These are phyloP conservation scores for Entomobrya proxima DNA, from an alignment of 2,888 invertebrate genomes.

Conservation along the genomic window DNA sequence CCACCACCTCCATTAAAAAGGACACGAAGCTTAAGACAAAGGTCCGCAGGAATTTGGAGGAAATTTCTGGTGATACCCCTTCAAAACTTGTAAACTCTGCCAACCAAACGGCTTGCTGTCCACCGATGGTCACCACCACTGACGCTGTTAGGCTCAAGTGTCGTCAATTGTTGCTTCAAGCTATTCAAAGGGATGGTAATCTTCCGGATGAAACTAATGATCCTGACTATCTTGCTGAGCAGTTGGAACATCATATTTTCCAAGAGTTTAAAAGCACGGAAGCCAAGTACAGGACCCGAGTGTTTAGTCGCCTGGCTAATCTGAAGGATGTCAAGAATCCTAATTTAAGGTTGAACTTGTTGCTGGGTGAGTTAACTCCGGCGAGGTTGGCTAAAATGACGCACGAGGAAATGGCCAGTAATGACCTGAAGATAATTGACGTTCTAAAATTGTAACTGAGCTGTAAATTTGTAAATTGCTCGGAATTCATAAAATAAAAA, in stretches of 20 bases:
- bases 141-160: slow-evolving; percentile 93
- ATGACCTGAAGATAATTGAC: slow-evolving; percentile 98
- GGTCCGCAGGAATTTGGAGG: too few relatives aligned
- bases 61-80: too few relatives aligned
- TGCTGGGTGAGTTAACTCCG: slow-evolving; percentile 90
- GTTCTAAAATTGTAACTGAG: too few relatives aligned
- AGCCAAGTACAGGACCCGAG: slow-evolving; percentile 95
- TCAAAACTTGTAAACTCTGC: background rate
- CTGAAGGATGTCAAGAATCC: slow-evolving; percentile 97
- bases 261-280: slow-evolving; percentile 95
- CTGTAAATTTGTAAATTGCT: too few relatives aligned
- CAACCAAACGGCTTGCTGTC: slow-evolving; percentile 67
- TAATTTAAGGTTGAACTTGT: slow-evolving; percentile 91
- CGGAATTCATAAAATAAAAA: too few relatives aligned
- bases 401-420: slow-evolving; percentile 99
- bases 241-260: slow-evolving; percentile 93
- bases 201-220: slow-evolving; percentile 85
- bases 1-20: slow-evolving; percentile 34
- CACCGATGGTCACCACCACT: slow-evolving; percentile 71
- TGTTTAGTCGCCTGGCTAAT: slow-evolving; percentile 96
- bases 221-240: slow-evolving; percentile 92
- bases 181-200: slow-evolving; percentile 84
- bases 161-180: slow-evolving; percentile 89
- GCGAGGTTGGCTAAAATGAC: slow-evolving; percentile 94
- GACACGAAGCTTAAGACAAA: slow-evolving; percentile 73